Conservation (phyloP, 2,797 vertebrate genomes). For the Choloepus didactylus region DNA sequence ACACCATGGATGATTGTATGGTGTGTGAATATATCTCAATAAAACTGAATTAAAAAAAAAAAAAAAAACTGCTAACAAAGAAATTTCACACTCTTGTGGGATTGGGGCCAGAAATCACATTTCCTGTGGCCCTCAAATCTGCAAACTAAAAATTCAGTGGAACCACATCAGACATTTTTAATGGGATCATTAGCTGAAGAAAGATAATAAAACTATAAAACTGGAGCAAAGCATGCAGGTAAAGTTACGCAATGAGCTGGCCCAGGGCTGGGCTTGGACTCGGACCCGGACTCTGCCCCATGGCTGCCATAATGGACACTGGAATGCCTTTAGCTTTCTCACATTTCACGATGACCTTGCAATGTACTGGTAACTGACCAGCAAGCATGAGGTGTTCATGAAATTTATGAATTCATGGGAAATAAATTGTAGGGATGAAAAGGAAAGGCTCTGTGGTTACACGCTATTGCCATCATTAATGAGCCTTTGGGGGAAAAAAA, state of each 20-base stretch:
- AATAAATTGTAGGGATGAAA: not conserved
- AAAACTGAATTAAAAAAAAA: no score
- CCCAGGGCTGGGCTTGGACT: not conserved
- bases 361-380: not conserved
- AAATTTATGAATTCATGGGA: not conserved
- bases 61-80: not conserved
- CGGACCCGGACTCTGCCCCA: no score
- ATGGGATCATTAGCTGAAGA: conserved; percentile 73
- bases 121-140: not conserved
- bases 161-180: conserved; percentile 64
- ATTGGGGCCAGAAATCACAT: not conserved
- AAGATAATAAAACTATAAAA: conserved; percentile 69
- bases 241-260: not conserved
- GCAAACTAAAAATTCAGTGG: not conserved
- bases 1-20: no score
- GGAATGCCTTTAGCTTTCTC: not conserved
- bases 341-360: not conserved
- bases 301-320: rapidly evolving
- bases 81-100: not conserved
- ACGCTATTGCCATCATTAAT: not conserved
- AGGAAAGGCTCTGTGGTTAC: not conserved
- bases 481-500: not conserved
- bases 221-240: conserved; percentile 63
- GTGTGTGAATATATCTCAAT: no score
- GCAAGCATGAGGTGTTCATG: not conserved